phyloP scores from a whole-genome alignment of 1,140 invertebrate species.

The Octopus bimaculoides region DNA sequence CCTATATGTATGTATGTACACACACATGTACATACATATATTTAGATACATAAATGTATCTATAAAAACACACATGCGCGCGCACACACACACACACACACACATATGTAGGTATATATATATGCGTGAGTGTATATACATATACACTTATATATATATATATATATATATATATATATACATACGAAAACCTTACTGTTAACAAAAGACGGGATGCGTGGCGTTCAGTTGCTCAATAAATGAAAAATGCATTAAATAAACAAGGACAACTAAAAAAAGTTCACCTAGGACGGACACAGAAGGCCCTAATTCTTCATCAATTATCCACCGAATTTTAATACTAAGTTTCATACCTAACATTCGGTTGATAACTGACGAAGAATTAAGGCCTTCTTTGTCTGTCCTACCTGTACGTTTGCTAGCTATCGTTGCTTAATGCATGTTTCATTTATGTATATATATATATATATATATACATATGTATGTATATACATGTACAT shows the following conservation, averaged over 20 bases:
- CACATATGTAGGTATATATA: neutral
- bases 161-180: no score
- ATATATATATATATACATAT: slow-evolving; percentile 2
- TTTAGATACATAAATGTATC: neutral
- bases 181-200: no score
- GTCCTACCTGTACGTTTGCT: neutral
- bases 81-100: neutral
- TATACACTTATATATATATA: no score
- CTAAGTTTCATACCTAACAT: no score
- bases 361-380: no score
- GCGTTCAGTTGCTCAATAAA: no score
- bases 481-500: neutral
- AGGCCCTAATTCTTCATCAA: no score
- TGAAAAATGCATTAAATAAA: no score
- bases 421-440: neutral
- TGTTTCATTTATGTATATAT: neutral
- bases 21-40: neutral
- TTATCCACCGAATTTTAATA: no score
- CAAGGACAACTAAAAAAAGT: no score
- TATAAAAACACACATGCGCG: neutral
- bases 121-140: neutral
- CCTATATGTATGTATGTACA: neutral
- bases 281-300: no score
- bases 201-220: no score
- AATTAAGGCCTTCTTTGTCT: neutral